Conservation (phyloP, 2,797 vertebrate species). For the Scolopax rusticola region DNA sequence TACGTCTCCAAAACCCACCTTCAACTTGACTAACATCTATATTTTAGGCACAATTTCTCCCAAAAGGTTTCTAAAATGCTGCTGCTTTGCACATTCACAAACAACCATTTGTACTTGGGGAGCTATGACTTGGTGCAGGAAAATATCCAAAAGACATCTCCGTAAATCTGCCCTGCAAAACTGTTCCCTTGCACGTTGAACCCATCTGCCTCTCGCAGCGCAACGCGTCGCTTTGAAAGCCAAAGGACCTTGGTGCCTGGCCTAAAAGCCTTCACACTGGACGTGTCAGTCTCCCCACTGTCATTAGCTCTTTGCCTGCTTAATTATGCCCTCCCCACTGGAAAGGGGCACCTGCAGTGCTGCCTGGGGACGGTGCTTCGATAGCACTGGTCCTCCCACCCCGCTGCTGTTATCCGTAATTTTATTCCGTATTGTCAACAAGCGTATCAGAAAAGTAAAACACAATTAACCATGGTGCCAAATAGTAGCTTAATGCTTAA, state of each 20-base stretch:
- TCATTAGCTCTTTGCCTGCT: slow-evolving; percentile 52
- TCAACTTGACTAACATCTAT: neutral
- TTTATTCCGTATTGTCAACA: slow-evolving; percentile 37
- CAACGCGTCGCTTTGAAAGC: neutral
- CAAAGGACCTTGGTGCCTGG: neutral
- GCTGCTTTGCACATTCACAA: neutral
- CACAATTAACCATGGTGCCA: slow-evolving; percentile 71
- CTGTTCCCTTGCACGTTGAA: fast-evolving
- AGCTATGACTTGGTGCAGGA: neutral
- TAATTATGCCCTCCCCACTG: slow-evolving; percentile 20
- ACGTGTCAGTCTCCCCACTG: neutral
- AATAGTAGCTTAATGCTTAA: slow-evolving; percentile 71
- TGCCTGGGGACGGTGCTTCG: neutral
- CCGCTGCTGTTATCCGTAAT: slow-evolving; percentile 30
- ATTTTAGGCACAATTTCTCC: neutral
- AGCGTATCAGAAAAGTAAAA: slow-evolving; percentile 63
- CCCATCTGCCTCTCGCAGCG: neutral
- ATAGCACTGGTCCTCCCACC: neutral
- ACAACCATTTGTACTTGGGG: neutral
- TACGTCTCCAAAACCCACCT: neutral
- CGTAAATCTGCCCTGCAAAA: neutral
- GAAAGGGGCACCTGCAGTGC: slow-evolving; percentile 60
- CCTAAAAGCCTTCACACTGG: slow-evolving; percentile 1
- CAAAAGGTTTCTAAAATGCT: neutral
- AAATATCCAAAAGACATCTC: neutral